Evolutionary conservation across 2,797 vertebrate genomes (phyloP).

Genomic region (Acestrorhynchus altus): DNA sequence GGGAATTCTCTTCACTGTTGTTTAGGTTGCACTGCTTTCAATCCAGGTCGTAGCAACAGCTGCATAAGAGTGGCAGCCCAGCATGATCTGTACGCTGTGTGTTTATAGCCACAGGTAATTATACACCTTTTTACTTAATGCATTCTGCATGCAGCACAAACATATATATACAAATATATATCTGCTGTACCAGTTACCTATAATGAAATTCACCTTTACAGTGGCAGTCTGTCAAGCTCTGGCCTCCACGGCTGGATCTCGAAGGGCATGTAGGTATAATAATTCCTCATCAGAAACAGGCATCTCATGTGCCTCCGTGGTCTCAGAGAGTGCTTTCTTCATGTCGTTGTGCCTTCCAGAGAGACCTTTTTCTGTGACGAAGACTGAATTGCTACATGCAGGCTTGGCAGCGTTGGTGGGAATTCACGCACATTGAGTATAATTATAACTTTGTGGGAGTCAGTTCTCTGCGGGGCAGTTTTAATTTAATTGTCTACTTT

Average conservation of each 20-base stretch:
- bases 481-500: conserved; percentile 27
- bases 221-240: conserved; percentile 3
- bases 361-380: conserved; percentile 12
- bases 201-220: conserved; percentile 35
- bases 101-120: conserved; percentile 17
- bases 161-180: background rate
- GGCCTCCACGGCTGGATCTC: background rate
- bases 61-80: background rate
- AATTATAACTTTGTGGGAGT: conserved; percentile 51
- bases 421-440: conserved; percentile 36
- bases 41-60: background rate
- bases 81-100: background rate
- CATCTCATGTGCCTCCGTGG: background rate
- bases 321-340: conserved; percentile 6
- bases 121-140: conserved; percentile 4
- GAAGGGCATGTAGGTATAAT: conserved; percentile 5
- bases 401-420: conserved; percentile 9
- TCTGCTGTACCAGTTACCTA: conserved; percentile 9
- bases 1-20: background rate
- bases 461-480: conserved; percentile 23
- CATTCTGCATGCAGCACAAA: conserved; percentile 1
- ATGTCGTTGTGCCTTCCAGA: conserved; percentile 10
- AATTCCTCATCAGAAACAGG: background rate
- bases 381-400: conserved; percentile 2
- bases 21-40: background rate